Base-by-base conservation (phyloP, 1,140 invertebrate genomes). In the Orchesella cincta region DNA sequence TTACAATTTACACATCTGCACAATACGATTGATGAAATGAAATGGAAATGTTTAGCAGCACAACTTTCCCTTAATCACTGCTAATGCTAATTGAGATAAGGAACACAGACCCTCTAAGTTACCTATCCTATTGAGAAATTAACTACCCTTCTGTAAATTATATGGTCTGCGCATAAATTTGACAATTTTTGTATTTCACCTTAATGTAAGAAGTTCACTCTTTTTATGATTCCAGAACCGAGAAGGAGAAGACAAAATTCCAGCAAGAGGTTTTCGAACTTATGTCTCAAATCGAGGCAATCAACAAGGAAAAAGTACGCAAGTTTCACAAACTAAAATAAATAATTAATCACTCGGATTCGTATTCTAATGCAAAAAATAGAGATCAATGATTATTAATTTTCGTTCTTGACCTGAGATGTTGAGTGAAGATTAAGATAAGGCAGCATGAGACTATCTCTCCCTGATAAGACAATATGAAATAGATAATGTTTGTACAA, bases 261-360 rank as follows among this genome's bases (percentile, higher is more conserved):
- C 95, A 98, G 88, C 90, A 93, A 84, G 96, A 98, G 89, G 93
- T 98, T 35, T 97, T 96, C 88, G 96, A 98, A 87, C 89, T 98
- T 79, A 89, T 97, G 84, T 90, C 95, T 80, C 96, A 97, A 89
- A 90, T 97, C 83, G 96, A 98, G 87, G 91, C 89, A 83, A 89
- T 93, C 82, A 95, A 92, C 87, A 97, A 97, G 87, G 96, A 98
- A 84, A 95, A 94, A 86, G 89, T 89, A 83, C 83, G 64, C 3
- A 16, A 23, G 23, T 3, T 35, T 75, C 35, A 33, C 35, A 52
- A 73, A 39, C 29, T 3, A 51, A 54, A 18, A 57, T 54, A 54
- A 3, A 29, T 76, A 62, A 57, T 76, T 35, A 14, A 67, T 20
- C 2, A 8, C 1, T 28, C 12, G 57, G 5, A n/a, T 39, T 73